Base-by-base conservation (phyloP, 2,888 invertebrate genomes). In the Chirona hameri region DNA sequence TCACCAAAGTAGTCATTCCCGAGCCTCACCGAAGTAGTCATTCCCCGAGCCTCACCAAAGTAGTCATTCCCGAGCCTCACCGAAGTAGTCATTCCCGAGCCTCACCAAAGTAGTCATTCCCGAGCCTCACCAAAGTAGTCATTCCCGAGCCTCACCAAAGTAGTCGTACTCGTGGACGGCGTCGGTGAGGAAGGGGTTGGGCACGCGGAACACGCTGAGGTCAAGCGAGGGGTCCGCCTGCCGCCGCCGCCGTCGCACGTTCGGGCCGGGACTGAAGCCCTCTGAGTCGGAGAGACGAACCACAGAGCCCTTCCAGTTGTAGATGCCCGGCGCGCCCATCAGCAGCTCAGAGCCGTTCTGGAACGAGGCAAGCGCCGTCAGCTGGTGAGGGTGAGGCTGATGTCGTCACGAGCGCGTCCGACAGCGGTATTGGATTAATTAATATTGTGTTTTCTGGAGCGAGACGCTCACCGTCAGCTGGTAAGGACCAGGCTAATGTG, bases 241-340 rank as follows among this genome's bases (percentile, higher is more conserved):
- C 10, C 52, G 52, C n/a, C 48, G 79, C 29, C 80, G 80, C 4
- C 80, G 80, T 14, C 80, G 52, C 52, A 39, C 39, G 46, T 76
- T 46, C 18, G 76, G 76, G 46, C 76, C 46, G 14, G 39, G 15
- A 15, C 31, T 21, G 46, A 46, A 24, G 46, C 39, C 76, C 10
- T 24, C 18, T 0, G 31, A 9, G 24, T 46, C 46, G 10, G 76
- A 39, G 21, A 76, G 24, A 0, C 76, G 76, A 18, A 76, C 76
- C 29, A 69, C 57, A 1, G 84, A 80, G 69, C 83, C 83, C 60
- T 82, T 83, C 83, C 83, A 83, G 48, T 82, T 72, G 65, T 82
- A 82, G 72, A 82, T 60, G n/a, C 83, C 83, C 31, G 83, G 83
- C 12, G 83, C 83, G n/a, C 83, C 83, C 46, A 83, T 81, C 55